Conservation (phyloP, 2,888 invertebrate genomes). For the Ecliptopera silaceata region DNA sequence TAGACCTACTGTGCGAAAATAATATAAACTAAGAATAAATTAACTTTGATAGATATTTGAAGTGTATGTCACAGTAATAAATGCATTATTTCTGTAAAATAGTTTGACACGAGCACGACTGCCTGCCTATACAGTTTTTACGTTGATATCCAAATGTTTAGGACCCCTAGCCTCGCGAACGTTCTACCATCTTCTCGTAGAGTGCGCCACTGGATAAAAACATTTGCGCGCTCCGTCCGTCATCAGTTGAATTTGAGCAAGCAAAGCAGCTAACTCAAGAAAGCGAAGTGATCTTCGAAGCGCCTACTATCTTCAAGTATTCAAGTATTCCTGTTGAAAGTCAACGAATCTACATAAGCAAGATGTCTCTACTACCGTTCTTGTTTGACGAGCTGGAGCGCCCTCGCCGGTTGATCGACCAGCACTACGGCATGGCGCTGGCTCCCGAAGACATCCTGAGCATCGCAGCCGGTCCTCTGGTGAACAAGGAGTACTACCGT, state of each 20-base stretch:
- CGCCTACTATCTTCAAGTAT: not conserved
- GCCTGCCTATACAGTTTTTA: no score
- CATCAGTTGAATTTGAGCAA: slow-evolving; percentile 53
- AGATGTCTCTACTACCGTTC: slow-evolving; percentile 79
- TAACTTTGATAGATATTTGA: no score
- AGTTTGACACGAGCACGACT: no score
- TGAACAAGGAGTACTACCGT: slow-evolving; percentile 64
- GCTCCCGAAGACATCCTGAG: slow-evolving; percentile 75
- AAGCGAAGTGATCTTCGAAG: slow-evolving; percentile 11
- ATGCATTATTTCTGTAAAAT: no score
- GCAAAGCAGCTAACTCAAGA: slow-evolving; percentile 10
- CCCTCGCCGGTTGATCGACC: slow-evolving; percentile 75
- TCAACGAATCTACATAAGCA: slow-evolving; percentile 27
- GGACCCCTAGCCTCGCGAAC: slow-evolving; percentile 52
- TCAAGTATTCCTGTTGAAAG: slow-evolving; percentile 1
- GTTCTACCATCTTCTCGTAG: slow-evolving; percentile 56
- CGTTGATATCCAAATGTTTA: not conserved
- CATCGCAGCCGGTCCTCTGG: slow-evolving; percentile 47
- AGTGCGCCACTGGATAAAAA: slow-evolving; percentile 53
- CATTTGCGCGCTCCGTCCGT: slow-evolving; percentile 39
- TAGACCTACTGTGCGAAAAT: no score
- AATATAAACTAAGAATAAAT: no score
- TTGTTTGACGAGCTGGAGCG: slow-evolving; percentile 66
- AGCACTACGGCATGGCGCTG: slow-evolving; percentile 79
- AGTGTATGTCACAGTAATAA: no score